These are phyloP conservation scores for Periplaneta americana DNA, from an alignment of 1,140 invertebrate species.

Conservation along the genomic window DNA sequence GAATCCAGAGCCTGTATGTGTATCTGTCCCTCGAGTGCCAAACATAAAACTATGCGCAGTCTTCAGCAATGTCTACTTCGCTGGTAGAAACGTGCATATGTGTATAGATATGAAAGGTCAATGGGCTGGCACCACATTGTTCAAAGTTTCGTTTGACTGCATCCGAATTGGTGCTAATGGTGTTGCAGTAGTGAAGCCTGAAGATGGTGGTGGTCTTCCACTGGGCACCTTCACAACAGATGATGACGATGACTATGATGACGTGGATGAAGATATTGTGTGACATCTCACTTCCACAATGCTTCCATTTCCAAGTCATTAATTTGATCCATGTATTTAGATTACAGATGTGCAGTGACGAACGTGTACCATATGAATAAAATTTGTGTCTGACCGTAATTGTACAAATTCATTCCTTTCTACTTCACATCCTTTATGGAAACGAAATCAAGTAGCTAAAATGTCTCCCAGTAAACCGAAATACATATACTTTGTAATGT, in stretches of 20 bases:
- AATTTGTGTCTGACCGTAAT: no score
- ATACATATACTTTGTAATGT: no score
- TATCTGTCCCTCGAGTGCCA: conserved; percentile 57
- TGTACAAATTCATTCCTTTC: no score
- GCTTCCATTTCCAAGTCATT: no score
- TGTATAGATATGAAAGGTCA: conserved; percentile 67
- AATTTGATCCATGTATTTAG: no score
- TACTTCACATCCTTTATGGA: no score
- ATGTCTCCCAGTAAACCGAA: no score
- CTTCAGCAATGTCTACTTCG: conserved; percentile 57
- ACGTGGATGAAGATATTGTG: background rate
- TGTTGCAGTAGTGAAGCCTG: conserved; percentile 47
- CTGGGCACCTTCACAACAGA: background rate
- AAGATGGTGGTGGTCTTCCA: conserved; percentile 18
- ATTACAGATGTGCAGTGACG: no score
- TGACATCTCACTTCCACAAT: background rate
- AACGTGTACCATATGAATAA: no score
- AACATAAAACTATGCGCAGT: conserved; percentile 58
- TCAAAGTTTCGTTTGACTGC: conserved; percentile 58
- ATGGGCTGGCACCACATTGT: conserved; percentile 48
- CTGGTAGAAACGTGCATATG: conserved; percentile 53
- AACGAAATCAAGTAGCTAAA: no score
- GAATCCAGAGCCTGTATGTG: conserved; percentile 67
- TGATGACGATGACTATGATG: background rate
- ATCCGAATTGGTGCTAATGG: conserved; percentile 54